phyloP scores from a whole-genome alignment of 2,888 invertebrate species.

The Drosophila nigricruria region DNA sequence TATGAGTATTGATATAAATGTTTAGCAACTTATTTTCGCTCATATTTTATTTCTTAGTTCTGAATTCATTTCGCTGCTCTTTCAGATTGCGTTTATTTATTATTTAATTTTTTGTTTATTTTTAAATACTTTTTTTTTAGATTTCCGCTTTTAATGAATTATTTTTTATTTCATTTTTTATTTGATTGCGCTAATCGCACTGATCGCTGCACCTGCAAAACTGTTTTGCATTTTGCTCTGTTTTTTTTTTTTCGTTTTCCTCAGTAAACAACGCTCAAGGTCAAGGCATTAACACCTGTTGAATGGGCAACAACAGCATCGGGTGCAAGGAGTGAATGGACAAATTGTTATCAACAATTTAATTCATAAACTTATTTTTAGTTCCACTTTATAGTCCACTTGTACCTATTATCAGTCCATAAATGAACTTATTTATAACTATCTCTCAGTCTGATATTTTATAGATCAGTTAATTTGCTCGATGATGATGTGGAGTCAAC shows the following conservation, averaged over 20 bases:
- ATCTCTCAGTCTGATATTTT: not conserved
- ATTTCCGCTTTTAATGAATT: constrained; percentile 59
- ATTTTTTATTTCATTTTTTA: constrained; percentile 17
- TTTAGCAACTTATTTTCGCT: constrained; percentile 29
- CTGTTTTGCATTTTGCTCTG: constrained; percentile 34
- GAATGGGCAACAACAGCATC: constrained; percentile 22
- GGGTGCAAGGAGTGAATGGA: constrained; percentile 28
- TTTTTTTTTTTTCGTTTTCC: constrained; percentile 3
- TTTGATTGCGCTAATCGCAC: constrained; percentile 46
- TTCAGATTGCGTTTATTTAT: constrained; percentile 18
- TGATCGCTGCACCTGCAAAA: constrained; percentile 41
- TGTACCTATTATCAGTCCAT: not conserved
- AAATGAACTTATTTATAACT: constrained; percentile 6
- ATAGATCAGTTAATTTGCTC: constrained; percentile 3
- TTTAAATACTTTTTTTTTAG: constrained; percentile 35
- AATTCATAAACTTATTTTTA: constrained; percentile 6
- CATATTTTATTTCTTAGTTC: constrained; percentile 17
- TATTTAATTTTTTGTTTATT: constrained; percentile 36
- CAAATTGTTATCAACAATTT: constrained; percentile 22
- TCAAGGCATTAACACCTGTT: constrained; percentile 20
- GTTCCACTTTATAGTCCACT: not conserved
- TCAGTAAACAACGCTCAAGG: constrained; percentile 37
- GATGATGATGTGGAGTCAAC: not conserved
- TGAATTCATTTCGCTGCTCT: constrained; percentile 9
- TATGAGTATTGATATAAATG: constrained; percentile 53